Evolutionary conservation across 2,888 invertebrate species (phyloP).

Genomic region (Thereva nobilitata): DNA sequence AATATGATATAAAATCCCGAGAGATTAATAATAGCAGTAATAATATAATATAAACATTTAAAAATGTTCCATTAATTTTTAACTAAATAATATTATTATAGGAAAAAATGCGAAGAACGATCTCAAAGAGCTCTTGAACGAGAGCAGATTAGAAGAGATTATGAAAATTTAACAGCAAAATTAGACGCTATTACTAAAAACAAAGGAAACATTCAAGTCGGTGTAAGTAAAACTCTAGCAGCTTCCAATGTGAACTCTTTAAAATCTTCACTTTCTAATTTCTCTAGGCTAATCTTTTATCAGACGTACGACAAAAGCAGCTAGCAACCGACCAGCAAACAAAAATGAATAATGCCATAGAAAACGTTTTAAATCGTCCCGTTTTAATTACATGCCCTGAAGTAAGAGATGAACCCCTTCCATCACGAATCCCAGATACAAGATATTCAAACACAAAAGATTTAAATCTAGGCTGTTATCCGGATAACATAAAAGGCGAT

Average conservation of each 20-base stretch:
- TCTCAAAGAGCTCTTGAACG: conserved; percentile 61
- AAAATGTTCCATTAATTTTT: no score
- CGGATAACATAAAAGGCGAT: not conserved
- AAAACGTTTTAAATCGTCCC: conserved; percentile 55
- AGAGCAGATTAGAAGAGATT: conserved; percentile 60
- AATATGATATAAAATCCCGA: no score
- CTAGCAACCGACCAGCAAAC: conserved; percentile 58
- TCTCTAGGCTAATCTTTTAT: conserved; percentile 55
- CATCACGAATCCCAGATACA: not conserved
- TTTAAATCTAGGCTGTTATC: not conserved
- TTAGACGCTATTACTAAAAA: conserved; percentile 58
- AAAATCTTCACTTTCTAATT: conserved; percentile 1
- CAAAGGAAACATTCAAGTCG: conserved; percentile 45
- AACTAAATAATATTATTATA: conserved; percentile 38
- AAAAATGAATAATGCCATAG: conserved; percentile 61
- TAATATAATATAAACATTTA: no score
- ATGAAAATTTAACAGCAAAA: conserved; percentile 59
- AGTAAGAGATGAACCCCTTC: conserved; percentile 35
- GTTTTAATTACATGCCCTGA: conserved; percentile 54
- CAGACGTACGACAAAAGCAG: conserved; percentile 58
- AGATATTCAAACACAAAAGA: conserved; percentile 1
- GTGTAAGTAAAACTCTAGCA: conserved; percentile 12
- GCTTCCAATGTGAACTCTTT: not conserved
- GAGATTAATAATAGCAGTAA: no score
- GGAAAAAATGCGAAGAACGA: conserved; percentile 52